Percentiles rank a stretch among this genome's conserved stretches.
These are phyloP conservation scores for Oligia strigilis DNA, from an alignment of 2,888 invertebrate species.

Conservation along the genomic window DNA sequence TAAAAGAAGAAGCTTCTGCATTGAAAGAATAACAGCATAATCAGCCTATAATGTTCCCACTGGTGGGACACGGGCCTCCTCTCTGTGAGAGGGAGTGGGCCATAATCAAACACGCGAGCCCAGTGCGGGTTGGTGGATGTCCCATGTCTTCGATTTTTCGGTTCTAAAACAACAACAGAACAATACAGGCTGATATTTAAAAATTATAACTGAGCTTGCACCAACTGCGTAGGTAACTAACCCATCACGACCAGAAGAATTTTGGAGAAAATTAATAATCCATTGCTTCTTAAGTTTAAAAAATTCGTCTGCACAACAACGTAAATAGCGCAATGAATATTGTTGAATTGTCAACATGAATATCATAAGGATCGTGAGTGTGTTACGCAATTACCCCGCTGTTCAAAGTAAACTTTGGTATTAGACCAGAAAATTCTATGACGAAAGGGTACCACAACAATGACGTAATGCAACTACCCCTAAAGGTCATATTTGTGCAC, in stretches of 20 bases:
- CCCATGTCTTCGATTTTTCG: background rate
- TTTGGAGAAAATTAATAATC: background rate
- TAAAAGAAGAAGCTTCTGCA: background rate
- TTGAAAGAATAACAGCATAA: background rate
- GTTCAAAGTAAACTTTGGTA: slow-evolving; percentile 28
- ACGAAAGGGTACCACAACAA: slow-evolving; percentile 1
- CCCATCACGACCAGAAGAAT: background rate
- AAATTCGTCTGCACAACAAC: background rate
- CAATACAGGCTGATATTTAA: background rate
- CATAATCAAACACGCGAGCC: background rate
- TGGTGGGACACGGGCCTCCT: no score
- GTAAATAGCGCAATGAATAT: background rate
- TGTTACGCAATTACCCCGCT: background rate
- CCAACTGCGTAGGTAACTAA: background rate
- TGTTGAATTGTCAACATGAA: background rate
- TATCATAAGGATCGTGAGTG: background rate
- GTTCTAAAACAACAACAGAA: background rate
- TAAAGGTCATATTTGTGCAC: slow-evolving; percentile 57
- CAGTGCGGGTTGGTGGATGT: background rate
- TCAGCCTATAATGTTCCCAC: background rate
- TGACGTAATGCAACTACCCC: slow-evolving; percentile 26
- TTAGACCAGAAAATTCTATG: slow-evolving; percentile 11
- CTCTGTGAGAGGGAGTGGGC: background rate
- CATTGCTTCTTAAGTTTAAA: background rate
- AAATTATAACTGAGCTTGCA: background rate